Evolutionary conservation across 1,140 invertebrate species (phyloP).

Genomic region (Hestina assimilis): DNA sequence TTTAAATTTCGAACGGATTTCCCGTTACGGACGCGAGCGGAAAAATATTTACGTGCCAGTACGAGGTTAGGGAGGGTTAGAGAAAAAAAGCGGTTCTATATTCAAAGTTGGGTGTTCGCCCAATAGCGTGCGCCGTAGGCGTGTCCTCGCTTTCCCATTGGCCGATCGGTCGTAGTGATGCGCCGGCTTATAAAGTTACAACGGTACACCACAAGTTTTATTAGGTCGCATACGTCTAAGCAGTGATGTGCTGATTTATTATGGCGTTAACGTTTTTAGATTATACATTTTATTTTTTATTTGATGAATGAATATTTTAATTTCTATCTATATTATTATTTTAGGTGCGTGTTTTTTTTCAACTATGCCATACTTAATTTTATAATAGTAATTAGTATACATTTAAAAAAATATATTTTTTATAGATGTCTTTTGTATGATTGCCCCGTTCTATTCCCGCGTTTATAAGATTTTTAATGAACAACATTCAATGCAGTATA

Average conservation of each 20-base stretch:
- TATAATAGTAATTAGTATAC: no score
- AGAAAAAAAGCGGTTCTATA: constrained; percentile 75
- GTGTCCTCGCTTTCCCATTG: constrained; percentile 59
- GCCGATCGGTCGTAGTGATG: constrained; percentile 39
- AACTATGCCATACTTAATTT: no score
- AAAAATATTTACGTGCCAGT: constrained; percentile 42
- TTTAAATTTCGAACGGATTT: constrained; percentile 31
- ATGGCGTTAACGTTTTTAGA: background rate
- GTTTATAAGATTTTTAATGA: no score
- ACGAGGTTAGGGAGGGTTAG: constrained; percentile 67
- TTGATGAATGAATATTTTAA: background rate
- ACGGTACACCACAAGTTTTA: constrained; percentile 36
- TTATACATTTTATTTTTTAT: background rate
- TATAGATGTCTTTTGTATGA: no score
- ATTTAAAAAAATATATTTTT: no score
- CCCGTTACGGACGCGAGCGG: constrained; percentile 26
- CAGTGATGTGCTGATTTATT: constrained; percentile 13
- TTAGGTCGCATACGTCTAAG: constrained; percentile 26
- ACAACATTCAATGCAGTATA: no score
- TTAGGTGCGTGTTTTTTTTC: background rate
- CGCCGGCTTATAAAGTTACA: constrained; percentile 50
- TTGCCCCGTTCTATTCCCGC: no score
- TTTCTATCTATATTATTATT: background rate
- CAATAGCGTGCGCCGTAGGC: constrained; percentile 69
- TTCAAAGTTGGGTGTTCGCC: constrained; percentile 63